These are phyloP conservation scores for Drosophila prosaltans DNA, from an alignment of 1,140 invertebrate species.

Conservation along the genomic window DNA sequence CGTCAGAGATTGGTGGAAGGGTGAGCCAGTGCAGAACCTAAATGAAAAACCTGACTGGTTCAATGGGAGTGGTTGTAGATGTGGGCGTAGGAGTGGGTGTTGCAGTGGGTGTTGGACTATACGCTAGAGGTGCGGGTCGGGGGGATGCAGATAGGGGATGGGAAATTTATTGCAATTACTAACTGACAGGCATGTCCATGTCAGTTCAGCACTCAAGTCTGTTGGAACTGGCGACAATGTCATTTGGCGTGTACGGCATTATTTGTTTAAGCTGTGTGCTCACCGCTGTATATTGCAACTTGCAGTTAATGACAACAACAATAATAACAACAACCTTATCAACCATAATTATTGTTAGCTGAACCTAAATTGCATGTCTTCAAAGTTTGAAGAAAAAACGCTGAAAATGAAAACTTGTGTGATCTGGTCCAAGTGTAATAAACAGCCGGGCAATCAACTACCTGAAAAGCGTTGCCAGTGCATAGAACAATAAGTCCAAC, in stretches of 20 bases:
- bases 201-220: conserved; percentile 42
- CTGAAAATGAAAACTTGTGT: background rate
- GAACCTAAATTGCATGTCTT: conserved; percentile 68
- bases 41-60: conserved; percentile 24
- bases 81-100: background rate
- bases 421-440: conserved; percentile 53
- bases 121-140: background rate
- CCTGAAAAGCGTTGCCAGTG: background rate
- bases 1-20: conserved; percentile 49
- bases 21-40: conserved; percentile 11
- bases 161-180: conserved; percentile 55
- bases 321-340: conserved; percentile 28
- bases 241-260: conserved; percentile 63
- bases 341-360: conserved; percentile 63
- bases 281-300: conserved; percentile 66
- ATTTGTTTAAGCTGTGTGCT: conserved; percentile 77
- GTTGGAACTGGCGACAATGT: conserved; percentile 54
- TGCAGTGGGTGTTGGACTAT: background rate
- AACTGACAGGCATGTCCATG: conserved; percentile 55
- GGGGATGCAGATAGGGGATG: conserved; percentile 11
- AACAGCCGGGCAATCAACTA: conserved; percentile 29
- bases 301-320: conserved; percentile 61
- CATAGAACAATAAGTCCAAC: background rate
- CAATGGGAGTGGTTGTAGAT: background rate
- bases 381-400: conserved; percentile 35